A percentile compares a stretch with the other conserved stretches of the same genome.
Evolutionary conservation across 2,888 invertebrate species (phyloP).

Genomic region (Orthosia gracilis): DNA sequence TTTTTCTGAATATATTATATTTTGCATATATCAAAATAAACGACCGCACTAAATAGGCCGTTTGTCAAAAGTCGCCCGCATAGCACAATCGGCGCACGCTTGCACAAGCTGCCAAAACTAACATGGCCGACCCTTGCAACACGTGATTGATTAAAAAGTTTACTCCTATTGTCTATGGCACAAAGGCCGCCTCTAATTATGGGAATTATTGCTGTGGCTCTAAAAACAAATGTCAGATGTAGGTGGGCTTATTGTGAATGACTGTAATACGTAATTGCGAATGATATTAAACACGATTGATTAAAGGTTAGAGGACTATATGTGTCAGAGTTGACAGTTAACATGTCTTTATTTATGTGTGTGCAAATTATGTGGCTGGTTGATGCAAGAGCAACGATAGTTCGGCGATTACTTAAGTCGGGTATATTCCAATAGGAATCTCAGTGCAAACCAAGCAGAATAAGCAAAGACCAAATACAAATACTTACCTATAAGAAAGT

Average conservation of each 20-base stretch:
- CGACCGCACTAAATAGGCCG: conserved; percentile 54
- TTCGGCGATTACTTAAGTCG: no score
- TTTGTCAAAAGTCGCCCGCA: conserved; percentile 69
- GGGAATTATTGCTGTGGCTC: conserved; percentile 73
- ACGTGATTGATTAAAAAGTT: conserved; percentile 87
- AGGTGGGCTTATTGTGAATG: conserved; percentile 65
- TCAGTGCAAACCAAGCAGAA: neutral
- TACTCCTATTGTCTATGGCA: conserved; percentile 83
- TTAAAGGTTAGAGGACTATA: conserved; percentile 35
- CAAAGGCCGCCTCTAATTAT: conserved; percentile 81
- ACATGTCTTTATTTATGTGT: conserved; percentile 47
- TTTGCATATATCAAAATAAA: neutral
- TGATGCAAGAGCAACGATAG: neutral
- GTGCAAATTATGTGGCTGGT: neutral
- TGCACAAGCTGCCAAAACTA: conserved; percentile 77
- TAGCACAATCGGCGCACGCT: conserved; percentile 64
- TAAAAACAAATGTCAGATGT: conserved; percentile 69
- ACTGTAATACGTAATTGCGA: conserved; percentile 40
- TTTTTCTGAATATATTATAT: no score
- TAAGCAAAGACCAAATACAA: neutral
- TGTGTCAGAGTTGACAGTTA: conserved; percentile 49
- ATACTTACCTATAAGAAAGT: no score
- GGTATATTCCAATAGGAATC: neutral
- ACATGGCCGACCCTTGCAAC: conserved; percentile 73
- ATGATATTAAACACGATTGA: conserved; percentile 55